Conservation (phyloP, 2,113 vertebrate species). For the Fulica atra region DNA sequence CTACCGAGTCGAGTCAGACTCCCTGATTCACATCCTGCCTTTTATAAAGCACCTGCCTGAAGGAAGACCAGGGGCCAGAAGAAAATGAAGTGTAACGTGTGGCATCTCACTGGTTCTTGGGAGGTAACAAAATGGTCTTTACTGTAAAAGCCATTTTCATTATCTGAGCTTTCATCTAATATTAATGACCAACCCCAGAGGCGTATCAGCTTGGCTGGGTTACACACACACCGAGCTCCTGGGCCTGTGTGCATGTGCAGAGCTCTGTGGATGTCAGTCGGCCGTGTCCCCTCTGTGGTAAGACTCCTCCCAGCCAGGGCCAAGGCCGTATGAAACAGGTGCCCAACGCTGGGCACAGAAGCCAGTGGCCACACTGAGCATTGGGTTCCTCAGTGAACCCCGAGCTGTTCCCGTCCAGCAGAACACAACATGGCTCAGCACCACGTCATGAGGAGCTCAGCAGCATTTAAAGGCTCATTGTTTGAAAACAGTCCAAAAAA, state of each 20-base stretch:
- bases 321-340: not conserved
- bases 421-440: not conserved
- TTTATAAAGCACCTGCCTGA: not conserved
- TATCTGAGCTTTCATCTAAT: not conserved
- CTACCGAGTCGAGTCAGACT: not conserved
- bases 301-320: not conserved
- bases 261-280: not conserved
- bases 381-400: not conserved
- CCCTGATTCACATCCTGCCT: not conserved
- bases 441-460: not conserved
- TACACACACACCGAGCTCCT: fast-evolving
- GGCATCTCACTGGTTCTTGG: not conserved
- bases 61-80: not conserved
- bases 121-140: not conserved
- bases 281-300: too few species aligned
- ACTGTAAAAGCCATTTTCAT: not conserved
- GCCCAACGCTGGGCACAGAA: too few species aligned
- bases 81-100: not conserved
- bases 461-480: not conserved
- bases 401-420: fast-evolving
- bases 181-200: not conserved
- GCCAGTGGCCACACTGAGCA: too few species aligned
- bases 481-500: not conserved
- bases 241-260: not conserved
- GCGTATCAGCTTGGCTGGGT: not conserved